These are phyloP conservation scores for Oscheius onirici DNA, from an alignment of 2,888 invertebrate species.

Conservation along the genomic window DNA sequence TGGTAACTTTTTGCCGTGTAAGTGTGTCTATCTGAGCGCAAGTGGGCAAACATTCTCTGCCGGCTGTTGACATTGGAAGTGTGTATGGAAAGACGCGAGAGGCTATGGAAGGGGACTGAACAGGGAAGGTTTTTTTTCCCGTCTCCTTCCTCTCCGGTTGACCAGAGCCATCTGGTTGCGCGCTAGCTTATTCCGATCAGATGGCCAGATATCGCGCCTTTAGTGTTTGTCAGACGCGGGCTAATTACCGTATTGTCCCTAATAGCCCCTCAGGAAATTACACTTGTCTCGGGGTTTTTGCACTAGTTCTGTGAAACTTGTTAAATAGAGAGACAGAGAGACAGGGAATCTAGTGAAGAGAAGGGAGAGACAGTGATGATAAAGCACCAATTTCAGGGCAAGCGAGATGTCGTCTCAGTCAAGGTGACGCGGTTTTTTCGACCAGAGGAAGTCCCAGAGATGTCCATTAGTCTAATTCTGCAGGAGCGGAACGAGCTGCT, in stretches of 20 bases:
- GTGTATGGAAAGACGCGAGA: constrained; percentile 26
- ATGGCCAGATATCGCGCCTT: constrained; percentile 1
- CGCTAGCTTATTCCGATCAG: neutral
- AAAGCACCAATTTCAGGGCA: constrained; percentile 73
- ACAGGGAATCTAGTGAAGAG: no score
- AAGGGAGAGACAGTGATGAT: no score
- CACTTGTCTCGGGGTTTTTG: no score
- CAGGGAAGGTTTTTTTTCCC: neutral
- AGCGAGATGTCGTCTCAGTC: constrained; percentile 75
- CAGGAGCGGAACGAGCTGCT: constrained; percentile 43
- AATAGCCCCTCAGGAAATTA: no score
- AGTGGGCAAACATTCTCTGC: constrained; percentile 33
- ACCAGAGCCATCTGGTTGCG: neutral
- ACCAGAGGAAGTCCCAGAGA: constrained; percentile 76
- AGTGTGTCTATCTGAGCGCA: constrained; percentile 33
- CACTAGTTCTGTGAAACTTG: no score
- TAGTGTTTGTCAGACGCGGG: neutral
- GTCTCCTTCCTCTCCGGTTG: neutral
- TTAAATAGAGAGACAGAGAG: no score
- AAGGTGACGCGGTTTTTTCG: constrained; percentile 76
- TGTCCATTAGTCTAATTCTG: constrained; percentile 58
- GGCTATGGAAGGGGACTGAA: constrained; percentile 7
- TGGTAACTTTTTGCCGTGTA: constrained; percentile 35
- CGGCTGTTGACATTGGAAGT: constrained; percentile 35
- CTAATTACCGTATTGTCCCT: no score